These are phyloP conservation scores for Cynopterus brachyotis DNA, from an alignment of 2,113 vertebrate genomes.

Conservation along the genomic window DNA sequence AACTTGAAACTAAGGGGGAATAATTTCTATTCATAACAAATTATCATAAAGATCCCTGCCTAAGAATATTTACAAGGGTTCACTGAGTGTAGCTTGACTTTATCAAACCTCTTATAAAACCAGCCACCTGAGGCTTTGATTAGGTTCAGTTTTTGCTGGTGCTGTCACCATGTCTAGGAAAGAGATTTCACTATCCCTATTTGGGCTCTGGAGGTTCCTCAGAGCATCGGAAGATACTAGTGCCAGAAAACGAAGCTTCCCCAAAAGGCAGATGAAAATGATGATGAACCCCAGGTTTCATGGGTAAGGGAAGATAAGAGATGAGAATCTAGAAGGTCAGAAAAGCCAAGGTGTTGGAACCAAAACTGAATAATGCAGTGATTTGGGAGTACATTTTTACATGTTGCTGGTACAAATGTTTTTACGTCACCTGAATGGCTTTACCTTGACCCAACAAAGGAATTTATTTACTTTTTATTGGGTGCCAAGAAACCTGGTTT, in stretches of 20 bases:
- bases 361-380: not conserved
- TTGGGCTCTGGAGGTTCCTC: not conserved
- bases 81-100: not conserved
- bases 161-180: too few species aligned
- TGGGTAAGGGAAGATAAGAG: not conserved
- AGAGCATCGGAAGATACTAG: not conserved
- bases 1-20: constrained; percentile 38
- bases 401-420: not conserved
- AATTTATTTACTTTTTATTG: not conserved
- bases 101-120: not conserved
- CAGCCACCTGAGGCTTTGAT: not conserved
- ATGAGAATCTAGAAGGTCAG: not conserved
- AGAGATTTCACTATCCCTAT: not conserved
- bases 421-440: not conserved
- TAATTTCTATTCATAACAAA: constrained; percentile 48
- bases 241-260: not conserved
- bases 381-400: not conserved
- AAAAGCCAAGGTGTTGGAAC: not conserved
- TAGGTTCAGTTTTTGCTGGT: not conserved
- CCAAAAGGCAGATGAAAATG: not conserved
- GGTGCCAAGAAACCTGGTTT: not conserved
- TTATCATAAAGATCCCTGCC: not conserved
- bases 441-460: not conserved
- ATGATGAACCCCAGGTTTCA: not conserved
- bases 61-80: constrained; percentile 37